Percentiles rank a stretch among this genome's conserved stretches.
Conservation (phyloP, 2,797 vertebrate species). For the Lutjanus argentimaculatus region DNA sequence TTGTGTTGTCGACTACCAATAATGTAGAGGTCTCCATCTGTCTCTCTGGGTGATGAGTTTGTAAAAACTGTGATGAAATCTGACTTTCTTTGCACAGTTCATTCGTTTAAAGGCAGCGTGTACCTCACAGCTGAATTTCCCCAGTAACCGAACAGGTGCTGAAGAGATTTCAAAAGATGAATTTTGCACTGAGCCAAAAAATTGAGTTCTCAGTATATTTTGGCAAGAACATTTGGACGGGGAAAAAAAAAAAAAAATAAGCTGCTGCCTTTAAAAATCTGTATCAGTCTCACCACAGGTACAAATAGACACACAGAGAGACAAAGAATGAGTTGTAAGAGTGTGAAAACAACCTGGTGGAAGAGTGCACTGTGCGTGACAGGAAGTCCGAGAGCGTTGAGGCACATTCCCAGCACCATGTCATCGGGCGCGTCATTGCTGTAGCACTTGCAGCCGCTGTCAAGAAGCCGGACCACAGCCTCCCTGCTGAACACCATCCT, state of each 20-base stretch:
- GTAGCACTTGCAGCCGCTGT: slow-evolving; percentile 95
- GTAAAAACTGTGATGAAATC: slow-evolving; percentile 16
- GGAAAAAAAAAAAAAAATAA: background rate
- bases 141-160: background rate
- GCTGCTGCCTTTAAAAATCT: background rate
- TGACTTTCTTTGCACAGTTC: background rate
- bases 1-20: slow-evolving; percentile 2
- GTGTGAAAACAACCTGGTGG: slow-evolving; percentile 90
- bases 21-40: background rate
- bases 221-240: background rate
- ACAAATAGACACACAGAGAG: background rate
- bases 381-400: slow-evolving; percentile 91
- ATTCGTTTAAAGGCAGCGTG: background rate
- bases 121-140: background rate
- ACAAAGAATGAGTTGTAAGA: background rate
- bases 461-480: slow-evolving; percentile 89
- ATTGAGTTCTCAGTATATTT: background rate
- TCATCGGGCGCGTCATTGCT: slow-evolving; percentile 96
- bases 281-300: background rate
- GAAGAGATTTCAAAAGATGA: background rate
- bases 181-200: background rate
- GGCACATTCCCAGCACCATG: slow-evolving; percentile 99
- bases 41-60: slow-evolving; percentile 21
- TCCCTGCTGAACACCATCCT: slow-evolving; percentile 97
- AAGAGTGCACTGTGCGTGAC: slow-evolving; percentile 96